Conservation (phyloP, 1,140 invertebrate species). For the Drosophila sp. region DNA sequence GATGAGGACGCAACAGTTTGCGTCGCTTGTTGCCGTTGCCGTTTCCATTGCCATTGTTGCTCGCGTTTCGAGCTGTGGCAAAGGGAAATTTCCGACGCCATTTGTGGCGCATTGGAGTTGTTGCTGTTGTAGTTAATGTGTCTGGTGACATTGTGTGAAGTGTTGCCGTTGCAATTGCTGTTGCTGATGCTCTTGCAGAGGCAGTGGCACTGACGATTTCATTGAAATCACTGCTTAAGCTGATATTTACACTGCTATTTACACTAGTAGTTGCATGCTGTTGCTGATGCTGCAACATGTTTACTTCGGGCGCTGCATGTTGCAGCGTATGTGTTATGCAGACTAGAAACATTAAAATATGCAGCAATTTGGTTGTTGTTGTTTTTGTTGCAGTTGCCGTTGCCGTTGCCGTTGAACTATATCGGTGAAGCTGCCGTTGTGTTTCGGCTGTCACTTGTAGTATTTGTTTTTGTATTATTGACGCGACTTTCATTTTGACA, state of each 20-base stretch:
- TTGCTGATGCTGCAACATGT: slow-evolving; percentile 70
- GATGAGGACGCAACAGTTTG: slow-evolving; percentile 57
- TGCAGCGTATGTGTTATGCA: slow-evolving; percentile 69
- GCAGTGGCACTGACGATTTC: slow-evolving; percentile 78
- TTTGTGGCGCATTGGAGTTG: slow-evolving; percentile 59
- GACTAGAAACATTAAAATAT: slow-evolving; percentile 72
- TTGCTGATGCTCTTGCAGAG: slow-evolving; percentile 46
- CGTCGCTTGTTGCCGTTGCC: slow-evolving; percentile 55
- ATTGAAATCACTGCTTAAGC: slow-evolving; percentile 78
- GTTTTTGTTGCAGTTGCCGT: slow-evolving; percentile 44
- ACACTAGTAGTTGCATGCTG: slow-evolving; percentile 73
- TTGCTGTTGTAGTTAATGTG: slow-evolving; percentile 45
- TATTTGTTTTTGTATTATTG: slow-evolving; percentile 46
- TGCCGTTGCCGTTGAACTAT: no score
- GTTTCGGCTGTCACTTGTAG: slow-evolving; percentile 40
- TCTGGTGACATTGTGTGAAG: no score
- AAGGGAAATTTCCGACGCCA: slow-evolving; percentile 66
- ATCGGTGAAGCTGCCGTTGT: no score
- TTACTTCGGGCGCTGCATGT: slow-evolving; percentile 66
- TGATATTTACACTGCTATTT: slow-evolving; percentile 84
- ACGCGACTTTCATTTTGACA: slow-evolving; percentile 76
- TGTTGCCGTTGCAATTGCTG: slow-evolving; percentile 40
- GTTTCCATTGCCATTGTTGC: slow-evolving; percentile 5
- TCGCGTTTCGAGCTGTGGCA: slow-evolving; percentile 42
- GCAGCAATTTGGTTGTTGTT: slow-evolving; percentile 52